Base-by-base conservation (phyloP, 2,888 invertebrate species). In the Baccha elongata region DNA sequence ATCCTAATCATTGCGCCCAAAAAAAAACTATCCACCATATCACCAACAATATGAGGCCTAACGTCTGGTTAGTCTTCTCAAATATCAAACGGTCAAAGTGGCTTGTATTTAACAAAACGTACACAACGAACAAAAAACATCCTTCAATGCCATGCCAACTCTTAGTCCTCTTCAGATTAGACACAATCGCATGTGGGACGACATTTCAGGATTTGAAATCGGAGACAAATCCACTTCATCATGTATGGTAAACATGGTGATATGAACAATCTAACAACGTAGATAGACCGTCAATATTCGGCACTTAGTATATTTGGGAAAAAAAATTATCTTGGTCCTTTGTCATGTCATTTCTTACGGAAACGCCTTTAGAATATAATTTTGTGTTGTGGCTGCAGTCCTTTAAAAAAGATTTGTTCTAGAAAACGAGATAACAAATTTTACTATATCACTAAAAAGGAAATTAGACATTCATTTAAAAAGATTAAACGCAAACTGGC, bases 51-150 rank as follows among this genome's bases (percentile, higher is more conserved):
- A 67, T 60, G 60, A 81, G 65, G 75, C 35, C 75, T 46, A 53
- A 53, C 19, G 17, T 65, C 72, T 67, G 81, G 81, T 81, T 81
- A 76, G 81, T 71, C 75, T 67, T 71, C 81, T 81, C 81, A 81
- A 81, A 60, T 81, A 42, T 62, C 81, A 76, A 42, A 44, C 73
- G 79, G 79, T 68, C 79, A 73, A 67, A 81, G 75, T 75, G 76
- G 71, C 75, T 53, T 81, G 81, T 81, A 72, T 40, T 52, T 65
- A 23, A 64, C 75, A 32, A 68, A 68, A 52, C 13, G 23, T 21
- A 40, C 60, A 64, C 50, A 64, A 42, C 40, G 50, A 29, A n/a
- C 15, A 42, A 53, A 35, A 46, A 52, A n/a, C n/a, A 15, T 32
- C 11, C 29, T 52, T 8, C 15, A 1, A 32, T 1, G 21, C 1